Conservation (phyloP, 2,113 vertebrate species). For the Lepus europaeus region DNA sequence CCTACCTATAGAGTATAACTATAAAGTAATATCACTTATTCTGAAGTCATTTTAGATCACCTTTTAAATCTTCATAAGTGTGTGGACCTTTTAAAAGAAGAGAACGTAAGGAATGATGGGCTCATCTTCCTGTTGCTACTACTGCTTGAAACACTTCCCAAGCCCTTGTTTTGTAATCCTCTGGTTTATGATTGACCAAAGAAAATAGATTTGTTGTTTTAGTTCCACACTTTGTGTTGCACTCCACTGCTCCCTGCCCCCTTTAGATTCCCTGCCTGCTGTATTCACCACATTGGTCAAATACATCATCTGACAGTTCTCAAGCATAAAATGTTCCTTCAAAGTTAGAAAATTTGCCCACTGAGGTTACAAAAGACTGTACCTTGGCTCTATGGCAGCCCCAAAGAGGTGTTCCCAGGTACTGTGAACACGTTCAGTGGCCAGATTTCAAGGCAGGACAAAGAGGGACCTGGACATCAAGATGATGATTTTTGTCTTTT, state of each 20-base stretch:
- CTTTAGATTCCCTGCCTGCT: background rate
- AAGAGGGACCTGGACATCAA: background rate
- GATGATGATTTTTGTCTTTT: background rate
- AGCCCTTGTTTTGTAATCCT: background rate
- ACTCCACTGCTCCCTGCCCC: background rate
- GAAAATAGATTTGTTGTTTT: background rate
- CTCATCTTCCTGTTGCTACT: background rate
- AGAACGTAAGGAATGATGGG: background rate
- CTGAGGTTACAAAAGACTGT: constrained; percentile 2
- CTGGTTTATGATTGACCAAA: background rate
- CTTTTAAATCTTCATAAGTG: background rate
- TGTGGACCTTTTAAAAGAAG: background rate
- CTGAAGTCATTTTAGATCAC: constrained; percentile 4
- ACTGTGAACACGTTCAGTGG: background rate
- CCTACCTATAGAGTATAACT: background rate
- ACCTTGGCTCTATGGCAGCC: background rate
- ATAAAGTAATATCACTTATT: background rate
- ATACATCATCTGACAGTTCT: background rate
- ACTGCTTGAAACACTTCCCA: background rate
- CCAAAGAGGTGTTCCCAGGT: background rate
- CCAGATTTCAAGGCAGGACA: background rate
- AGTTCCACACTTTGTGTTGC: background rate
- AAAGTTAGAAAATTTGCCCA: constrained; percentile 29
- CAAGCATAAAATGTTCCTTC: constrained; percentile 44
- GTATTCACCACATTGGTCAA: background rate